Evolutionary conservation across 2,888 invertebrate genomes (phyloP).

Genomic region (Incurvaria masculella): DNA sequence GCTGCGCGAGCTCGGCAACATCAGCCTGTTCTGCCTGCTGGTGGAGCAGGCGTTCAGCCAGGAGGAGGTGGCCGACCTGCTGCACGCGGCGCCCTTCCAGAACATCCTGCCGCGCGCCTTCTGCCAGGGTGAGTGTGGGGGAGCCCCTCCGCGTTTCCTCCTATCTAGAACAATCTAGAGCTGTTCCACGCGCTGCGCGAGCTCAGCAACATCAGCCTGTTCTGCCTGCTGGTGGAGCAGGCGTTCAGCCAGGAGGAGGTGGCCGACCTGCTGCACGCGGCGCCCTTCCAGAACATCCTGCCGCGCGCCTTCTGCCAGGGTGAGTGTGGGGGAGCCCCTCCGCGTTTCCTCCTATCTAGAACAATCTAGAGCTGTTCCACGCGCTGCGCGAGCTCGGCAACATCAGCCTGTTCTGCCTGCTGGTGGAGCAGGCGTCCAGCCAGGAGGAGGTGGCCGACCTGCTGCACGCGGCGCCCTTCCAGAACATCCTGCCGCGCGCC

Average conservation of each 20-base stretch:
- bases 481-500: conserved; percentile 94
- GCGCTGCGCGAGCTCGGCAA: conserved; percentile 96
- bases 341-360: no score
- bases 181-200: conserved; percentile 95
- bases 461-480: conserved; percentile 96
- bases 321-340: no score
- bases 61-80: conserved; percentile 96
- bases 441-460: conserved; percentile 99
- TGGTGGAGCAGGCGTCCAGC: conserved; percentile 93
- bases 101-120: conserved; percentile 94
- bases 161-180: no score
- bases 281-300: conserved; percentile 96
- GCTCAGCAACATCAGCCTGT: conserved; percentile 94
- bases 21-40: conserved; percentile 91
- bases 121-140: conserved; percentile 80
- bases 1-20: conserved; percentile 95
- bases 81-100: conserved; percentile 97
- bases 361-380: conserved; percentile 93
- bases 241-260: conserved; percentile 97
- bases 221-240: conserved; percentile 95
- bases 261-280: conserved; percentile 95
- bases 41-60: conserved; percentile 96
- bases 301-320: conserved; percentile 94
- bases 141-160: no score
- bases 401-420: conserved; percentile 91